A percentile compares a stretch with the other conserved stretches of the same genome.
These are phyloP conservation scores for Cossypha niveicapilla DNA, from an alignment of 2,797 vertebrate genomes.

Conservation along the genomic window DNA sequence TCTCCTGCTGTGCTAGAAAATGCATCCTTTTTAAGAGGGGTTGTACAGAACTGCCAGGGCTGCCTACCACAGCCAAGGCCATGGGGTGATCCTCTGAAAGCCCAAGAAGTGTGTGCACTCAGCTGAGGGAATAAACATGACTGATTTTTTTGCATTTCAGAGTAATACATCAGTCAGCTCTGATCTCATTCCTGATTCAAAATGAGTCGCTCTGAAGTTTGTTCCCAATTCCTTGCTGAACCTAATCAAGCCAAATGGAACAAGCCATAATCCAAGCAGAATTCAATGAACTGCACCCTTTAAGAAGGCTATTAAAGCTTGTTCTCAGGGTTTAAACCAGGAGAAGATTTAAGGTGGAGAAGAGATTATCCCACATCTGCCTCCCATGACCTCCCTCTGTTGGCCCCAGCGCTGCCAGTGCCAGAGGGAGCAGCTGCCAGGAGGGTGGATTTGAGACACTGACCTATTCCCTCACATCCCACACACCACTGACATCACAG, in stretches of 20 bases:
- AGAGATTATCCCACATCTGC: constrained; percentile 44
- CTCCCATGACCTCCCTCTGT: not conserved
- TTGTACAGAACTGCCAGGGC: not conserved
- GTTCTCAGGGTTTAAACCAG: constrained; percentile 4
- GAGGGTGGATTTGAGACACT: not conserved
- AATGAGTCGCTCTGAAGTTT: not conserved
- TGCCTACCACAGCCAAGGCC: not conserved
- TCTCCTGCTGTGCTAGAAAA: not conserved
- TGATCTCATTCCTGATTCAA: not conserved
- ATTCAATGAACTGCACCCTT: constrained; percentile 33
- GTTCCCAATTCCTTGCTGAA: constrained; percentile 17
- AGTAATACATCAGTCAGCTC: not conserved
- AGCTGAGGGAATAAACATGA: not conserved
- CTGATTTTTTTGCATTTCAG: not conserved
- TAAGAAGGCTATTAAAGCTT: constrained; percentile 30
- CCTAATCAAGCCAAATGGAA: constrained; percentile 36
- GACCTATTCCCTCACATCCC: not conserved
- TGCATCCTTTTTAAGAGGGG: not conserved
- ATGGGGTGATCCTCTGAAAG: not conserved
- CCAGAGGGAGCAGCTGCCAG: not conserved
- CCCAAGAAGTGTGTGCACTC: not conserved
- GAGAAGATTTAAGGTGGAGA: constrained; percentile 22
- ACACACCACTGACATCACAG: not conserved
- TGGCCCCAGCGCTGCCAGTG: not conserved
- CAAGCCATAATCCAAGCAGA: constrained; percentile 25